Evolutionary conservation across 2,888 invertebrate species (phyloP).

Genomic region (Belgica antarctica): DNA sequence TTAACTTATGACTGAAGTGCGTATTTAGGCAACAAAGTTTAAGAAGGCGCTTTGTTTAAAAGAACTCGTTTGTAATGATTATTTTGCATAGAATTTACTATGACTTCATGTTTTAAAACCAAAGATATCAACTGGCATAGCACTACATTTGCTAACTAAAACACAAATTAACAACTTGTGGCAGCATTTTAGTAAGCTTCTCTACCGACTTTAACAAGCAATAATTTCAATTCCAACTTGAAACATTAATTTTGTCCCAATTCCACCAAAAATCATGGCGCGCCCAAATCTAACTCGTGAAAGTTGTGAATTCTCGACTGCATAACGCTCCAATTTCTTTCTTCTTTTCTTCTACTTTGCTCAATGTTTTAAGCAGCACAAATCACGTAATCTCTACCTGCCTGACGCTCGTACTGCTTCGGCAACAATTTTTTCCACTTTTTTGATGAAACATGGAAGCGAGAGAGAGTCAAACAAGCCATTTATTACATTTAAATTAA

Average conservation of each 20-base stretch:
- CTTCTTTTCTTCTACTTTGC: neutral
- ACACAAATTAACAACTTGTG: neutral
- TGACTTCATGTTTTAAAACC: too few species aligned
- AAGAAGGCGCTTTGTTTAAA: too few species aligned
- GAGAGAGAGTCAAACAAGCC: neutral
- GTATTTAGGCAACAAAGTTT: too few species aligned
- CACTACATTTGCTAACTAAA: too few species aligned
- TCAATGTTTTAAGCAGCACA: neutral
- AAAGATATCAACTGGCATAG: too few species aligned
- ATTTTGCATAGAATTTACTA: too few species aligned
- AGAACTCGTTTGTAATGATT: too few species aligned
- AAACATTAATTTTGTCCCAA: too few species aligned
- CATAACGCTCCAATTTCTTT: neutral
- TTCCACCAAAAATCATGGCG: too few species aligned
- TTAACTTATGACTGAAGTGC: too few species aligned
- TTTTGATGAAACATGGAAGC: neutral
- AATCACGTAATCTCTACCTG: conserved; percentile 23
- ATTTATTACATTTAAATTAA: neutral
- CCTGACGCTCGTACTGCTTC: neutral
- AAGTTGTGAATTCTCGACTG: neutral
- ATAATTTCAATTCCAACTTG: too few species aligned
- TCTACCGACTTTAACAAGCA: too few species aligned
- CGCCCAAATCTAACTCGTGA: neutral
- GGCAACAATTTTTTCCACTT: neutral
- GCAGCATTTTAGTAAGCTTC: neutral